These are phyloP conservation scores for Pangasianodon gigas DNA, from an alignment of 2,113 vertebrate species.

Conservation along the genomic window DNA sequence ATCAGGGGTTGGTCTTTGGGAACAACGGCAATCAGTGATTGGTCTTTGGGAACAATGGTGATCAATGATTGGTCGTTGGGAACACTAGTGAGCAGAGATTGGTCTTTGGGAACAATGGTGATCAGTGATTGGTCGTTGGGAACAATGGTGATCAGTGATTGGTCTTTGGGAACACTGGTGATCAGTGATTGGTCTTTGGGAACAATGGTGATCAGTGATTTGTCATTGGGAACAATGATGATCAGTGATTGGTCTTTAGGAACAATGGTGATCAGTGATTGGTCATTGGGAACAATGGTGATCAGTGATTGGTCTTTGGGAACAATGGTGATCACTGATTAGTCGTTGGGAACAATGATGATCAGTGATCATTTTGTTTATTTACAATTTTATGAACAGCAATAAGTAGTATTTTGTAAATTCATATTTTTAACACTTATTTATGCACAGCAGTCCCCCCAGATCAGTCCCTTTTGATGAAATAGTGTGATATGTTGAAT, in stretches of 20 bases:
- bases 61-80: neutral
- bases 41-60: neutral
- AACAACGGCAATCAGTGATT: neutral
- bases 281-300: neutral
- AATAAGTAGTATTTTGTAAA: neutral
- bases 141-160: neutral
- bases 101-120: neutral
- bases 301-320: neutral
- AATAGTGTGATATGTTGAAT: neutral
- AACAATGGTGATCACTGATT: neutral
- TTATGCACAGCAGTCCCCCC: neutral
- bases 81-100: neutral
- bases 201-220: neutral
- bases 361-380: too few relatives aligned
- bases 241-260: neutral
- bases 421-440: neutral
- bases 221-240: neutral
- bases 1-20: neutral
- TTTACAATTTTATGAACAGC: too few relatives aligned
- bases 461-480: neutral
- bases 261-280: neutral
- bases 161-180: neutral
- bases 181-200: neutral
- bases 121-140: neutral
- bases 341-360: neutral